Conservation (phyloP, 2,113 vertebrate genomes). For the Callipepla californica region DNA sequence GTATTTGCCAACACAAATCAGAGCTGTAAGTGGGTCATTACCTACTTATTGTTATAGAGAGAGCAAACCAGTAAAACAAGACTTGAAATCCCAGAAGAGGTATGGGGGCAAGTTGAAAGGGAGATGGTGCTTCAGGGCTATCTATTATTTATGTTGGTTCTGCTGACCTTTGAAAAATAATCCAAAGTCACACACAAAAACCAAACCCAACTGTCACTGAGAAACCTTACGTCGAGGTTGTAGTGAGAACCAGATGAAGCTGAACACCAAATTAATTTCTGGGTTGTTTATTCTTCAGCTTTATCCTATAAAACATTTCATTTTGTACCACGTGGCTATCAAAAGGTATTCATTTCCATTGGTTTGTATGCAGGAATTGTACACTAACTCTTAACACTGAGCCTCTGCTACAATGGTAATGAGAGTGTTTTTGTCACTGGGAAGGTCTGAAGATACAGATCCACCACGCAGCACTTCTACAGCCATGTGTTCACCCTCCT, state of each 20-base stretch:
- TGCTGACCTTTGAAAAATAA: conserved; percentile 27
- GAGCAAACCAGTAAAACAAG: background rate
- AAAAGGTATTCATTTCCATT: background rate
- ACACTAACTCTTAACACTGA: background rate
- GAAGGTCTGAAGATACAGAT: background rate
- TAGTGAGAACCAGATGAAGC: background rate
- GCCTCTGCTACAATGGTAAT: background rate
- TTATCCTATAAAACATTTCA: conserved; percentile 15
- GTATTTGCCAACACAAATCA: conserved; percentile 25
- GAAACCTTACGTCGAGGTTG: background rate
- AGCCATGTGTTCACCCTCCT: fast-evolving
- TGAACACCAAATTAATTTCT: conserved; percentile 32
- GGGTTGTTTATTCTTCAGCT: background rate
- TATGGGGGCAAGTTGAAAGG: background rate
- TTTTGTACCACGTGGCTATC: background rate
- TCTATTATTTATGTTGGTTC: background rate
- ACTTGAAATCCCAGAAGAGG: background rate
- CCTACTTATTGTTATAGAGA: conserved; percentile 34
- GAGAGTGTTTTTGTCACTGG: background rate
- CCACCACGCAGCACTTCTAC: fast-evolving
- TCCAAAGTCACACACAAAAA: background rate
- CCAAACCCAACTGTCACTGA: background rate
- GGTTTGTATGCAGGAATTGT: background rate
- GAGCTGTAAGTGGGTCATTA: background rate
- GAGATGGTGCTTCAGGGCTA: background rate